phyloP scores from a whole-genome alignment of 2,888 invertebrate genomes.

The Cantharis rustica region DNA sequence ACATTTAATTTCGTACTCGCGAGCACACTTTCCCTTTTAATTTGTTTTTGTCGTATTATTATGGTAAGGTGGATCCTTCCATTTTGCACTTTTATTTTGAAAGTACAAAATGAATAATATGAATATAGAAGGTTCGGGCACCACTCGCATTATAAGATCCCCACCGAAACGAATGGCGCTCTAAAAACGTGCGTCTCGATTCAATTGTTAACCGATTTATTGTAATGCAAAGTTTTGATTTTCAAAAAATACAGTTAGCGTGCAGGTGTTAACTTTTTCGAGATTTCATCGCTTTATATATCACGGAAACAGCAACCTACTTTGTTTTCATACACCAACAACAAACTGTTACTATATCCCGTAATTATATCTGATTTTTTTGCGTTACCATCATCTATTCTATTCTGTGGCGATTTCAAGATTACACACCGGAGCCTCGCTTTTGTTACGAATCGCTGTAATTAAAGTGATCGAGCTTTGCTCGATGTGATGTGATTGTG shows the following conservation, averaged over 20 bases:
- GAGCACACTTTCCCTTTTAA: conserved; percentile 5
- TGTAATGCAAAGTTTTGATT: background rate
- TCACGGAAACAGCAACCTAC: conserved; percentile 28
- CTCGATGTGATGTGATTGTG: background rate
- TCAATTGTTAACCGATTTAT: background rate
- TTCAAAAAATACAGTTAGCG: conserved; percentile 3
- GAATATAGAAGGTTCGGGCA: background rate
- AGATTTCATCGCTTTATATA: conserved; percentile 6
- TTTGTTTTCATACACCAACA: conserved; percentile 16
- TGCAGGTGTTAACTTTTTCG: background rate
- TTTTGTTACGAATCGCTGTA: background rate
- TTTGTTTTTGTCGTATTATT: background rate
- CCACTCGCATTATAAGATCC: background rate
- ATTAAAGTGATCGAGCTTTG: background rate
- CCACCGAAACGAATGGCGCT: too few relatives aligned
- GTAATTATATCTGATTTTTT: conserved; percentile 2
- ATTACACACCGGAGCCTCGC: background rate
- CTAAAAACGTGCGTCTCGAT: too few relatives aligned
- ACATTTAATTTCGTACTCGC: background rate
- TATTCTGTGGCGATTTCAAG: background rate
- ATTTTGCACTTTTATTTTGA: background rate
- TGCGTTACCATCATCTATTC: background rate
- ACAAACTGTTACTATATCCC: conserved; percentile 5
- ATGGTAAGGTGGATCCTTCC: background rate
- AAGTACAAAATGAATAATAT: too few relatives aligned